Base-by-base conservation (phyloP, 1,140 invertebrate genomes). In the Atta texana region DNA sequence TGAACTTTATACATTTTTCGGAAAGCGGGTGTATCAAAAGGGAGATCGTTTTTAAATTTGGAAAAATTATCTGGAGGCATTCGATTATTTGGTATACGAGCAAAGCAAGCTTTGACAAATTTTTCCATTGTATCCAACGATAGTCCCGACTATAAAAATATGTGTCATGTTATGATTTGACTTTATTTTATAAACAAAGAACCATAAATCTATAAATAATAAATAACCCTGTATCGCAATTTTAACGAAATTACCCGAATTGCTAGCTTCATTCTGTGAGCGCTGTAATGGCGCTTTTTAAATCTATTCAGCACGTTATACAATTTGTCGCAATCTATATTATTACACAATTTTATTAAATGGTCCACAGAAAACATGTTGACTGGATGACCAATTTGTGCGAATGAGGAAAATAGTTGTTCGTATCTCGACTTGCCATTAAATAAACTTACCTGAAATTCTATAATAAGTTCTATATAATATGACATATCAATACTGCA, bases 341-440 rank as follows among this genome's bases (percentile, higher is more conserved):
- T 96, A 16, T 97, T 97, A 63, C 96, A 96, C 18, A 99, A 95
- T 0, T 98, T 98, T 77, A 96, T 95, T 31, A 97, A 94, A 95
- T 98, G 98, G 85, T 98, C 98, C 97, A 97, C 98, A n/a, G 97
- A 95, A 93, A 99, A 99, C 77, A 97, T 97, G 21, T 96, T 95
- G 28, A 97, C 97, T 0, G 98, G 98, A 94, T 97, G 97, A 44
- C 96, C 96, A 6, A 94, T 90, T 68, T 96, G 96, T 34, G 97
- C 97, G 59, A 98, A 93, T 61, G 95, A 96, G 24, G 96, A 96
- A 72, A 98, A 94, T 31, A 99, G 88, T 95, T 98, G 97, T 91
- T 98, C 96, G 78, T 96, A 96, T 82, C 97, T 96, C 89, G 96
- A 96, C 2, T 93, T 93, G 93, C 98, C 98, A 12, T 96, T 96